Evolutionary conservation across 1,140 invertebrate genomes (phyloP).

Genomic region (Neodiprion fabricii): DNA sequence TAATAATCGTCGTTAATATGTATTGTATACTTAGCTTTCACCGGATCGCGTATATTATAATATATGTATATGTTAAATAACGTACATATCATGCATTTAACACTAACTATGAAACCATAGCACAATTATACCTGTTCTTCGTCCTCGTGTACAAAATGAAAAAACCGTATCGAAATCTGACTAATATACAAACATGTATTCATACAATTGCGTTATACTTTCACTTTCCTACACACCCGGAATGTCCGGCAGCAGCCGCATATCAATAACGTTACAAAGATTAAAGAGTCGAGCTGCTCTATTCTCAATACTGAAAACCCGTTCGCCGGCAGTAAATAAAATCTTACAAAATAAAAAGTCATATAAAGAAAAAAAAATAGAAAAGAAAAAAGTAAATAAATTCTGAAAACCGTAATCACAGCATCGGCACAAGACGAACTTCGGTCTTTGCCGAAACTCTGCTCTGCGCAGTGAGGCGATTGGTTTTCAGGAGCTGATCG

Average conservation of each 20-base stretch:
- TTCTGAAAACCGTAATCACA: background rate
- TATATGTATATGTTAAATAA: too few species aligned
- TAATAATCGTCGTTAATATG: background rate
- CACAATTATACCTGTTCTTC: background rate
- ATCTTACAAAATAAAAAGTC: too few species aligned
- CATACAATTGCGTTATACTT: too few species aligned
- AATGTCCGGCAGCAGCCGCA: too few species aligned
- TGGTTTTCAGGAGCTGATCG: background rate
- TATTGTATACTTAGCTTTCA: background rate
- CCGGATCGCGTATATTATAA: background rate
- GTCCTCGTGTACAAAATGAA: background rate
- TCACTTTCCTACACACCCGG: too few species aligned
- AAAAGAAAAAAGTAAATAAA: background rate
- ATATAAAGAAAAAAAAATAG: background rate
- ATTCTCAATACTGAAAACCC: too few species aligned
- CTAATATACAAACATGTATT: background rate
- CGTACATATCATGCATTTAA: too few species aligned
- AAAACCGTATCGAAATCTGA: background rate
- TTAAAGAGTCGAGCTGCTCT: too few species aligned
- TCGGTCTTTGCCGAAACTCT: background rate
- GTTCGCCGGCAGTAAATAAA: too few species aligned
- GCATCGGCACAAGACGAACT: background rate
- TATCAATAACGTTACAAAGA: too few species aligned
- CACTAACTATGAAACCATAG: background rate
- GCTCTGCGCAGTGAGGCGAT: background rate